Conservation (phyloP, 2,113 vertebrate genomes). For the Eolophus roseicapilla region DNA sequence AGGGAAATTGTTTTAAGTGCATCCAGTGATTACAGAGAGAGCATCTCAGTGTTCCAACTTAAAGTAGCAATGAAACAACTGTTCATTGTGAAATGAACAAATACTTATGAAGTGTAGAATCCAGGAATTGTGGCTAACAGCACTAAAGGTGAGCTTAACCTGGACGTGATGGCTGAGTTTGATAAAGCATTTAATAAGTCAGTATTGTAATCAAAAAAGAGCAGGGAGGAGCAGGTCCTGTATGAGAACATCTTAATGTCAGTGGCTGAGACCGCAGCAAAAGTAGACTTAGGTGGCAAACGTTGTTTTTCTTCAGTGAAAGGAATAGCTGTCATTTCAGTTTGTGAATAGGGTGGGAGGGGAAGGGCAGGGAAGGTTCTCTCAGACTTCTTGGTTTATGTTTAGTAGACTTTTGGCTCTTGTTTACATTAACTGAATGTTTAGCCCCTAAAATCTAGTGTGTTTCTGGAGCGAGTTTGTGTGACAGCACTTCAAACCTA, state of each 20-base stretch:
- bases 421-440: not conserved
- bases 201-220: conserved; percentile 63
- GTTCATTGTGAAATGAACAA: conserved; percentile 66
- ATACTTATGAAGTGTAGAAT: conserved; percentile 21
- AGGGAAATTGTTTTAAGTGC: conserved; percentile 67
- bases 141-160: conserved; percentile 56
- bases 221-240: not conserved
- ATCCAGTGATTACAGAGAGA: conserved; percentile 51
- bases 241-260: not conserved
- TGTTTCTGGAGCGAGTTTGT: conserved; percentile 31
- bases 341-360: conserved; percentile 13
- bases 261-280: conserved; percentile 7
- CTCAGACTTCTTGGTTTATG: not conserved
- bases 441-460: not conserved
- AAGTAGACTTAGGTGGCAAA: not conserved
- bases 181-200: conserved; percentile 59
- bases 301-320: conserved; percentile 19
- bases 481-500: not conserved
- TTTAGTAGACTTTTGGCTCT: conserved; percentile 25
- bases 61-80: conserved; percentile 51
- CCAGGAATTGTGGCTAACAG: conserved; percentile 52
- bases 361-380: conserved; percentile 7
- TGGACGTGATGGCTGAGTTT: not conserved
- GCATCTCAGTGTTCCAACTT: conserved; percentile 27
- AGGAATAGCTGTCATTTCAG: not conserved